Base-by-base conservation (phyloP, 2,113 vertebrate species). In the Alexandromys fortis region DNA sequence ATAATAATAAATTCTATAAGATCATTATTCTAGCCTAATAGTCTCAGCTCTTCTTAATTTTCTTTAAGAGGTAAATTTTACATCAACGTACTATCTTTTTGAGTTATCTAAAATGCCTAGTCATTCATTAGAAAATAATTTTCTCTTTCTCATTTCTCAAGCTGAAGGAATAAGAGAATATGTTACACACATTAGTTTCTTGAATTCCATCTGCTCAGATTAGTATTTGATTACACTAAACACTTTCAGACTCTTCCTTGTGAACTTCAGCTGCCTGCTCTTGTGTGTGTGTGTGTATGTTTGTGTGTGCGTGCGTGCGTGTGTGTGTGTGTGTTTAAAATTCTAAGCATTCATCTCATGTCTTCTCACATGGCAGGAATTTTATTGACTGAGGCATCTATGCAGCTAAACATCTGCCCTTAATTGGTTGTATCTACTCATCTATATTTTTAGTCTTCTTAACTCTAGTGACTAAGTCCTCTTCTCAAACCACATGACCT, bases 81-180 rank as follows among this genome's bases (percentile, higher is more conserved):
- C 45, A 82, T 0, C 58, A 94, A 45, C 73, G 26, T 78, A 47
- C 5, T 75, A 58, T 42, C 26, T 87, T 79, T 92, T 68, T 26
- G 79, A 83, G 35, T 58, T 96, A 88, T 45, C 19, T 94, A 45
- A 92, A 96, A 12, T 89, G 55, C 9, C 55, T 30, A 78, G 11
- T 81, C n/a, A 83, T 78, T 91, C 55, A 83, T 91, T 73, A 82
- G 63, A 91, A 96, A 83, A 61, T 22, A 35, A 81, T 94, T 95
- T 97, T 95, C 49, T 76, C 47, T 85, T 94, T 72, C 35, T 68
- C 11, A 61, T 96, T 95, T 92, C 45, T 86, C 24, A 35, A 82
- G n/a, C 65, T 85, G 89, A 93, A 90, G 22, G 75, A 33, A 61
- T 72, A 87, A 85, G 58, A 87, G 1, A 13, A 22, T 24, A 75